Evolutionary conservation across 2,888 invertebrate genomes (phyloP).

Genomic region (Epinotia nisella): DNA sequence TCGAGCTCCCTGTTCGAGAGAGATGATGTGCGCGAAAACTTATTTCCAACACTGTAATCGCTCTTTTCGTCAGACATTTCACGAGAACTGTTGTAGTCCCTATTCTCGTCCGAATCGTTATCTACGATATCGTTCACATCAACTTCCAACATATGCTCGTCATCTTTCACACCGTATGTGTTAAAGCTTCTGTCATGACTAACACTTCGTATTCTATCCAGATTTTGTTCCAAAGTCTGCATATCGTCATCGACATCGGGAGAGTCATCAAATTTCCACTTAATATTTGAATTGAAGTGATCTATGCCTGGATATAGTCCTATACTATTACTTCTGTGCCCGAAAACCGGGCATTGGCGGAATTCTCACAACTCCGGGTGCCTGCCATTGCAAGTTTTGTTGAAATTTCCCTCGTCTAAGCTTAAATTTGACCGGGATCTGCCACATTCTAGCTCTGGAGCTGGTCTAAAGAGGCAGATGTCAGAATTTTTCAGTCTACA

Average conservation of each 20-base stretch:
- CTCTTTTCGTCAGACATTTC: constrained; percentile 76
- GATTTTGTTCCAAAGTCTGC: constrained; percentile 77
- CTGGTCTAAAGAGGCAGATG: constrained; percentile 78
- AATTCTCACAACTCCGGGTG: constrained; percentile 84
- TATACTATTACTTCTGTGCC: constrained; percentile 83
- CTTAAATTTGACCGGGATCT: constrained; percentile 81
- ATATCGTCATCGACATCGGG: constrained; percentile 70
- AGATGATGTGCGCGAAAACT: constrained; percentile 80
- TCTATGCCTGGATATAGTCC: constrained; percentile 79
- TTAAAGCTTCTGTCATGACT: constrained; percentile 77
- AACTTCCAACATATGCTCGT: constrained; percentile 77
- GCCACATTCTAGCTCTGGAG: constrained; percentile 72
- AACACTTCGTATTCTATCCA: constrained; percentile 79
- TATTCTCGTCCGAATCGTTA: constrained; percentile 72
- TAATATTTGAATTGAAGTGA: constrained; percentile 80
- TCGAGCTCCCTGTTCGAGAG: constrained; percentile 81
- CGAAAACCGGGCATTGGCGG: constrained; percentile 81
- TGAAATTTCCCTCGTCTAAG: constrained; percentile 79
- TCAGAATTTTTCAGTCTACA: constrained; percentile 80
- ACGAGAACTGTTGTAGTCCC: constrained; percentile 69
- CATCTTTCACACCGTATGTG: constrained; percentile 68
- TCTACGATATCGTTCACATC: constrained; percentile 75
- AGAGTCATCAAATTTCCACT: constrained; percentile 80
- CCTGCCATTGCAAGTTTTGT: constrained; percentile 77
- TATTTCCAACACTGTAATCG: constrained; percentile 72